Conservation (phyloP, 2,888 invertebrate genomes). For the Drosophila conformis region DNA sequence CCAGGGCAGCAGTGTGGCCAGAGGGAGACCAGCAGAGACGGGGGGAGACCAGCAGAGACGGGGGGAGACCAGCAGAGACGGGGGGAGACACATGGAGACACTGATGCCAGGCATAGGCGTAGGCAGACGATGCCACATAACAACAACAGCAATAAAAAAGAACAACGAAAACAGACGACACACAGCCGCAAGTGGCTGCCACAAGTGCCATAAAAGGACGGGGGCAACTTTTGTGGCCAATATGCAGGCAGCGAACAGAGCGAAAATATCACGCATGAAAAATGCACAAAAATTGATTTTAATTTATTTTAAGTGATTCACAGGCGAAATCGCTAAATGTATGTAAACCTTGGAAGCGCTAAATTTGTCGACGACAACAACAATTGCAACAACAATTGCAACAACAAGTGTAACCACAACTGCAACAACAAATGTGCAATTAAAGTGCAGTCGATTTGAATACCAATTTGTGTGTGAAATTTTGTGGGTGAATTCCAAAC, state of each 20-base stretch:
- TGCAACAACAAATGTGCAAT: slow-evolving; percentile 36
- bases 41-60: no score
- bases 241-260: slow-evolving; percentile 1
- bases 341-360: slow-evolving; percentile 61
- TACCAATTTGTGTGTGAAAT: slow-evolving; percentile 27
- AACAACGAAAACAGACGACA: slow-evolving; percentile 31
- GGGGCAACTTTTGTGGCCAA: slow-evolving; percentile 45
- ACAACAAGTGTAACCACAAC: slow-evolving; percentile 12
- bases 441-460: slow-evolving; percentile 48
- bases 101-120: neutral
- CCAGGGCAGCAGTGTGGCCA: slow-evolving; percentile 2
- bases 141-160: slow-evolving; percentile 44
- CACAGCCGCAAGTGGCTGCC: slow-evolving; percentile 38
- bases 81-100: neutral
- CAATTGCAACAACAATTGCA: slow-evolving; percentile 4
- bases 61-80: neutral
- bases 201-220: slow-evolving; percentile 69
- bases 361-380: slow-evolving; percentile 61
- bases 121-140: neutral
- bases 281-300: slow-evolving; percentile 71
- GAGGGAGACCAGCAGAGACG: neutral
- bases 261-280: slow-evolving; percentile 57
- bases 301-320: slow-evolving; percentile 80
- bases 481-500: slow-evolving; percentile 26
- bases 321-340: slow-evolving; percentile 34